Conservation (phyloP, 2,888 invertebrate species). For the Fragum whitleyi region DNA sequence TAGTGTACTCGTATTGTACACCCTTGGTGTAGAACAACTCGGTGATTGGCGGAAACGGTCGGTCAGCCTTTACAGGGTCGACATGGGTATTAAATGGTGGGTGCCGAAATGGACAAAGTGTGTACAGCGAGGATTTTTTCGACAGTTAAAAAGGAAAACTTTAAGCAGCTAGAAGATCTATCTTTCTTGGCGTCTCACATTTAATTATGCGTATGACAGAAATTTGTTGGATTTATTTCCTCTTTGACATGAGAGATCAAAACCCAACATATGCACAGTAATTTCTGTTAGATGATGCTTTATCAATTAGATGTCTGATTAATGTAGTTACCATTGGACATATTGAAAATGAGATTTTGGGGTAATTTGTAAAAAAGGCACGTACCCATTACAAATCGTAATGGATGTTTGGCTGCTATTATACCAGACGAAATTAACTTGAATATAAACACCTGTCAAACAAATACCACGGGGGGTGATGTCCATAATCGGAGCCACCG, state of each 20-base stretch:
- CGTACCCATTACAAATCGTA: conserved; percentile 42
- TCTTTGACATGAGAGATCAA: background rate
- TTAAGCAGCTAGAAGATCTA: too few relatives aligned
- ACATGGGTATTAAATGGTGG: too few relatives aligned
- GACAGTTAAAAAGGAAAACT: too few relatives aligned
- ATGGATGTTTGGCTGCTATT: background rate
- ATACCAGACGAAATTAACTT: background rate
- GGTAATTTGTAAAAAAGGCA: conserved; percentile 46
- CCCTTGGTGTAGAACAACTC: too few relatives aligned
- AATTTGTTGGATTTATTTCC: background rate
- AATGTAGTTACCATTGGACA: conserved; percentile 26
- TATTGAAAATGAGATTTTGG: conserved; percentile 30
- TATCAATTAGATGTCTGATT: conserved; percentile 21
- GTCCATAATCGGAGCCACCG: too few relatives aligned
- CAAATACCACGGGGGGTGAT: too few relatives aligned
- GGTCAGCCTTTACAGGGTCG: too few relatives aligned
- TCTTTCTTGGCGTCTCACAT: too few relatives aligned
- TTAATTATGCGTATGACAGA: background rate
- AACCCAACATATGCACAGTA: background rate
- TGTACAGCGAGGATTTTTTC: too few relatives aligned
- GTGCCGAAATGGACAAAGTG: too few relatives aligned
- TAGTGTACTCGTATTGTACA: too few relatives aligned
- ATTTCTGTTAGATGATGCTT: conserved; percentile 10
- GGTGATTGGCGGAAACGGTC: too few relatives aligned
- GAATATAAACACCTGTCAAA: background rate